Percentiles rank a stretch among this genome's conserved stretches.
Conservation (phyloP, 2,797 vertebrate genomes). For the Chrosomus eos region DNA sequence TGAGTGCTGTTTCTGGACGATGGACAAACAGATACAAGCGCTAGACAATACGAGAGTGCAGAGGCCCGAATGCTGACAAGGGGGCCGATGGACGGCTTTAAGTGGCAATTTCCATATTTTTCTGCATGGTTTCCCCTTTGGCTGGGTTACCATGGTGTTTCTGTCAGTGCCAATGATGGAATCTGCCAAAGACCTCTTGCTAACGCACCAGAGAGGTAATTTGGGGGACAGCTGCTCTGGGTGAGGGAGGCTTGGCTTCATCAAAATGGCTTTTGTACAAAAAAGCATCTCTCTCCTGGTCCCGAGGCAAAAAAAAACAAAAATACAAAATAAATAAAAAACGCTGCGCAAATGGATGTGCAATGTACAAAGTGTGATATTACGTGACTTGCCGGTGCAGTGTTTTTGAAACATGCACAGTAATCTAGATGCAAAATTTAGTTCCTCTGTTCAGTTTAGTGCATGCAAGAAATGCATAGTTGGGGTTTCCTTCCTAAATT, state of each 20-base stretch:
- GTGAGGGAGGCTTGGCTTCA: constrained; percentile 44
- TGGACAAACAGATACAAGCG: constrained; percentile 36
- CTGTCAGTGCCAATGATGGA: constrained; percentile 67
- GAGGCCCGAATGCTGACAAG: constrained; percentile 57
- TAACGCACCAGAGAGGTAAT: constrained; percentile 65
- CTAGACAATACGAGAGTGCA: constrained; percentile 48
- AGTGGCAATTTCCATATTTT: constrained; percentile 74
- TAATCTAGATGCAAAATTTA: neutral
- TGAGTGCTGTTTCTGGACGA: constrained; percentile 7
- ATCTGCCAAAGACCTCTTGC: constrained; percentile 66
- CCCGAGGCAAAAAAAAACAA: neutral
- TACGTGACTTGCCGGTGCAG: neutral
- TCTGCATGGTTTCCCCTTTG: constrained; percentile 66
- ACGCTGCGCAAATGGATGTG: constrained; percentile 41
- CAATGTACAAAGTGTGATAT: constrained; percentile 15
- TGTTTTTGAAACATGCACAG: neutral
- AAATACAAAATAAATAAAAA: too few species aligned
- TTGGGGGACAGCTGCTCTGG: constrained; percentile 57
- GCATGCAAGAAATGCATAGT: neutral
- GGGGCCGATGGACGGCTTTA: constrained; percentile 62
- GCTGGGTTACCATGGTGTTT: constrained; percentile 62
- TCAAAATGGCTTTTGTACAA: constrained; percentile 39
- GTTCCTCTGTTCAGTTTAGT: neutral
- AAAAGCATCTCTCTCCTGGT: constrained; percentile 56
- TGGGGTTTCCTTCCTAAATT: constrained; percentile 35